Base-by-base conservation (phyloP, 2,888 invertebrate genomes). In the Seira sanloemensis region DNA sequence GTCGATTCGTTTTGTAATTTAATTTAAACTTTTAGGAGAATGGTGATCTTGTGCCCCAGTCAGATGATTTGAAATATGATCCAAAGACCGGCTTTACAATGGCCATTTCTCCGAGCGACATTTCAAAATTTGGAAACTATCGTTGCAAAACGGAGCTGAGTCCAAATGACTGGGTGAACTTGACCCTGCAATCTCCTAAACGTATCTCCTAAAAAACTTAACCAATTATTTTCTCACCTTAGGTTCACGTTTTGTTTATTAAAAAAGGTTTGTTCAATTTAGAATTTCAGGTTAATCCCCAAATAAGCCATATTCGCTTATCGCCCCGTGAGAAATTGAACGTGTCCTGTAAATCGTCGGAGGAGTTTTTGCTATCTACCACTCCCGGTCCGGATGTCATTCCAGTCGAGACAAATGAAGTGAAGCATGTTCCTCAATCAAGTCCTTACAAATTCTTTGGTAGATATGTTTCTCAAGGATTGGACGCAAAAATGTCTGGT, bases 31-130 rank as follows among this genome's bases (percentile, higher is more conserved):
- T 37, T 12, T 37, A 37, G 37, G 37, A 37, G 4, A 37, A 37
- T 12, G 37, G 4, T 37, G n/a, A n/a, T n/a, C 37, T 37, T 37
- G 4, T 37, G 37, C 37, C 4, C 12, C 12, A 7, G 37, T 37
- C 37, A 37, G 12, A 37, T 37, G 12, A 37, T 37, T 12, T 37
- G 4, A 4, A 37, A 2, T 84, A 78, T 50, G 84, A 86, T 23
- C 82, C 86, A 0, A 86, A 82, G 73, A n/a, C 76, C 23, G 86
- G 86, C 0, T 86, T 86, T 69, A 50, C 26, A n/a, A 81, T 85
- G 81, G 68, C 18, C 2, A 5, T 85, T 2, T 24, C 37, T 16
- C 0, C 1, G n/a, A 25, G 23, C 1, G 27, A n/a, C 0, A 23
- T 7, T 9, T 25, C 46, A 21, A 7, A 27, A 1, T 69, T 58